Evolutionary conservation across 1,140 invertebrate species (phyloP), one percentile per base, ranked within the genome.

Genomic region (Onthophagus taurus): DNA sequence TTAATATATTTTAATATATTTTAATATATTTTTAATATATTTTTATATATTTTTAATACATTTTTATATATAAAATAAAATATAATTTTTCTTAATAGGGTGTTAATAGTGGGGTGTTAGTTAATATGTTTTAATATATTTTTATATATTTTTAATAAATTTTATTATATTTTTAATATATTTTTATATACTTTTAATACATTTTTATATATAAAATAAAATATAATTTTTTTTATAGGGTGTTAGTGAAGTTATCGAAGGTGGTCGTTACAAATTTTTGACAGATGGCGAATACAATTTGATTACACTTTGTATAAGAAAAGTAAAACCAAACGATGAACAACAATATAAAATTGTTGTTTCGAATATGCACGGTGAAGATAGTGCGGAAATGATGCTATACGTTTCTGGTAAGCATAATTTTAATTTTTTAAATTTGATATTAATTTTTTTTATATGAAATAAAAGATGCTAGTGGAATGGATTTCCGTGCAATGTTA

Each of bases 401-500:
- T 97, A 94, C 64, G 93, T 99, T 21, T 95, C 93, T 54, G 92
- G 91, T 91, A 75, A 73, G 65, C 19, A n/a, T 34, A 34, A 14
- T n/a, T 23, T 14, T 17, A 21, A 23, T 4, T 11, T 16, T 23
- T 39, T 39, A 24, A 23, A 39, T n/a, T 4, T 8, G 7, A 26
- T 21, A 31, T 31, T 0, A 26, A 14, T 21, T 26, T 6, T 8
- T 6, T 13, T 16, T 23, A 23, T 21, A n/a, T 12, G 14, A 39
- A 16, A 23, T 21, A 43, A 18, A 4, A 91, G 88, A 92, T 78
- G 80, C 92, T 47, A 89, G 87, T 69, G 91, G 89, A 57, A 91
- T 98, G 85, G 96, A 99, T 70, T 99, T 98, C 83, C 82, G 96
- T 71, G 80, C 92, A 47, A 89, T 97, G 83, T 74, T 99, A 46